phyloP scores from a whole-genome alignment of 2,888 invertebrate species.

The Andrena flavipes region DNA sequence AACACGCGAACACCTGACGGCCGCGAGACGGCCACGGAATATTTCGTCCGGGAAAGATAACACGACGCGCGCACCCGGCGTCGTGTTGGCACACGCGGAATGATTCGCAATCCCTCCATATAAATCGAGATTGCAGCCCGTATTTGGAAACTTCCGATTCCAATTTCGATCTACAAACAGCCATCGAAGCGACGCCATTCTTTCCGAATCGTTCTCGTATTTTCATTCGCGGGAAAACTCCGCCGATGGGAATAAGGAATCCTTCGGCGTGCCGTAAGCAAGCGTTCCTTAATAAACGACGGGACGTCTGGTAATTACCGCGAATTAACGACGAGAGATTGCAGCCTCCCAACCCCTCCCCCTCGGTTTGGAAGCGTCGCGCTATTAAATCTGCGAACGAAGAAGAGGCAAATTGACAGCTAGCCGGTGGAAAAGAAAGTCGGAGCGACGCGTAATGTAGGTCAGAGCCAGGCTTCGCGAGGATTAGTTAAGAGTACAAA shows the following conservation, averaged over 20 bases:
- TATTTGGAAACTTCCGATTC: slow-evolving; percentile 59
- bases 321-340: neutral
- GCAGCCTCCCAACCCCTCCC: neutral
- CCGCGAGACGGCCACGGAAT: neutral
- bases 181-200: slow-evolving; percentile 28
- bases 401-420: neutral
- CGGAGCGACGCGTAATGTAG: neutral
- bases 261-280: neutral
- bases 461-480: neutral
- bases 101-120: slow-evolving; percentile 43
- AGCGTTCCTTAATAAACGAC: neutral
- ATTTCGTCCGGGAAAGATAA: slow-evolving; percentile 14
- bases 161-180: slow-evolving; percentile 60
- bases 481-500: slow-evolving; percentile 8
- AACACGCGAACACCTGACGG: neutral
- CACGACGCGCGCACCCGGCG: neutral
- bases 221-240: neutral
- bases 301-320: neutral
- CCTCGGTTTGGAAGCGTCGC: neutral
- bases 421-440: neutral
- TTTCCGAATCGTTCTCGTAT: slow-evolving; percentile 24
- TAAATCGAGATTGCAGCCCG: slow-evolving; percentile 45
- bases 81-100: slow-evolving; percentile 35
- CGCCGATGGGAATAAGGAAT: neutral
- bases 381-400: slow-evolving; percentile 6